phyloP scores from a whole-genome alignment of 2,888 invertebrate species.

The Oeneis ivallda region DNA sequence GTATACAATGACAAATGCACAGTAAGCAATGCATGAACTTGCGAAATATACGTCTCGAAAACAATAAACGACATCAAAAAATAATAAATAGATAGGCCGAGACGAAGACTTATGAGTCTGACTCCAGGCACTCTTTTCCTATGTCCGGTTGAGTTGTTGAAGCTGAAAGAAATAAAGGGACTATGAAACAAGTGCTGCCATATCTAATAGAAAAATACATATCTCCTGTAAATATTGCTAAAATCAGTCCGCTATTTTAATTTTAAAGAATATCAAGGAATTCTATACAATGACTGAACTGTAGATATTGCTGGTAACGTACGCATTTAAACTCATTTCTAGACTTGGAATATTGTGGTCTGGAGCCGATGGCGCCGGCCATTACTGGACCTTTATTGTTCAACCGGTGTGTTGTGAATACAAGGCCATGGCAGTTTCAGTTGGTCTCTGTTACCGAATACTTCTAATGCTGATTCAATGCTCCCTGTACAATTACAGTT shows the following conservation, averaged over 20 bases:
- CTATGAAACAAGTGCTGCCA: neutral
- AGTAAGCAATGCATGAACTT: no score
- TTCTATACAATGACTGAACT: neutral
- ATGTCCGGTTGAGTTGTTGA: neutral
- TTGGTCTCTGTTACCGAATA: constrained; percentile 20
- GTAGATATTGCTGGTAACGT: neutral
- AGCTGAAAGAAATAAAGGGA: neutral
- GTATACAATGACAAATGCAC: no score
- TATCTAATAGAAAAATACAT: neutral
- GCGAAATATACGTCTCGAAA: no score
- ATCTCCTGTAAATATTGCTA: neutral
- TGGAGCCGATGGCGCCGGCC: constrained; percentile 35
- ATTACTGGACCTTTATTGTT: constrained; percentile 38
- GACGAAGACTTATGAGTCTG: no score
- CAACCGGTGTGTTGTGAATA: constrained; percentile 36
- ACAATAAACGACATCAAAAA: no score
- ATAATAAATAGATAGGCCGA: no score
- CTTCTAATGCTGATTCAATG: constrained; percentile 9
- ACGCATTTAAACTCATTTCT: constrained; percentile 13
- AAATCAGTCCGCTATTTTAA: neutral
- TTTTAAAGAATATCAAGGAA: neutral
- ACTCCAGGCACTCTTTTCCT: no score
- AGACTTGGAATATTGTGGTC: constrained; percentile 13
- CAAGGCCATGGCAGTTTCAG: constrained; percentile 32
- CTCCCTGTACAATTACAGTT: constrained; percentile 5